Evolutionary conservation across 2,888 invertebrate species (phyloP).

Genomic region (Andrena hattorfiana): DNA sequence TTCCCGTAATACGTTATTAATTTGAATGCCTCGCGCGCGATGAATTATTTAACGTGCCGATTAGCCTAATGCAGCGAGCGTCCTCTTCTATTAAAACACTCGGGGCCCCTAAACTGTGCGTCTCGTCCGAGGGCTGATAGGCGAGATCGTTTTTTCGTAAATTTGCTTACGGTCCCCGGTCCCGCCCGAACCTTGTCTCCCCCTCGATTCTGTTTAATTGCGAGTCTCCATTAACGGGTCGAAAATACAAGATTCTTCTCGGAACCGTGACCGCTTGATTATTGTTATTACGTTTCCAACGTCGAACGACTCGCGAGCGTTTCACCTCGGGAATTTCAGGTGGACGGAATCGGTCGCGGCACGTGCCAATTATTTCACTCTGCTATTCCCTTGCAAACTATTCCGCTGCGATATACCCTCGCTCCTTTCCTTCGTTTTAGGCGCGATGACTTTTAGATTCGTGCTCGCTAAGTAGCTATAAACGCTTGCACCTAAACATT

Average conservation of each 20-base stretch:
- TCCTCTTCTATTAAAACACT: constrained; percentile 46
- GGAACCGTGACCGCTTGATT: constrained; percentile 56
- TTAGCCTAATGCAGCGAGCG: constrained; percentile 71
- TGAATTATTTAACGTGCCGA: constrained; percentile 76
- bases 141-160: constrained; percentile 45
- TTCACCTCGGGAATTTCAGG: constrained; percentile 9
- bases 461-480: neutral
- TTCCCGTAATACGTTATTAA: constrained; percentile 75
- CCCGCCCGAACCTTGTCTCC: neutral
- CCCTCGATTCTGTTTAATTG: constrained; percentile 60
- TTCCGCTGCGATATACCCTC: no score
- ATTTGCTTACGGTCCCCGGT: constrained; percentile 29
- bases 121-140: constrained; percentile 27
- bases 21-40: constrained; percentile 72
- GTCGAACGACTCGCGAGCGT: constrained; percentile 26
- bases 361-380: constrained; percentile 52
- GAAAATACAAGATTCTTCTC: constrained; percentile 43
- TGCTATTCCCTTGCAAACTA: constrained; percentile 4
- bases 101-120: neutral
- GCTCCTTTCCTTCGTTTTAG: neutral
- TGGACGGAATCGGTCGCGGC: constrained; percentile 40
- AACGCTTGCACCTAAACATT: constrained; percentile 9
- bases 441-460: neutral
- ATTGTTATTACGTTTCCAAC: constrained; percentile 59
- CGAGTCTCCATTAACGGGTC: constrained; percentile 36